Base-by-base conservation (phyloP, 1,140 invertebrate species). In the Aleiodes sp. region DNA sequence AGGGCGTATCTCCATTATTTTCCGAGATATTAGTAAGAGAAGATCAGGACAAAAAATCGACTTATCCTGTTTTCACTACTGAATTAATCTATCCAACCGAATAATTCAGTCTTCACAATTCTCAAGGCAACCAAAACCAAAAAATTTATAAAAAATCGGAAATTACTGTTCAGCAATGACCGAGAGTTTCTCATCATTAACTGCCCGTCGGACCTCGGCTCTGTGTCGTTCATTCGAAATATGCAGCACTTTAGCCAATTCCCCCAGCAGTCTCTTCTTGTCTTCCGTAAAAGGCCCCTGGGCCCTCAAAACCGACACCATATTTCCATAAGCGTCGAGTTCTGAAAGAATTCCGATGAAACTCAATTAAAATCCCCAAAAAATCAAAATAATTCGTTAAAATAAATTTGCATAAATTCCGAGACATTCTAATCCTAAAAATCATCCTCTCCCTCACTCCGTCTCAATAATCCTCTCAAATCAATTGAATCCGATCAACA, bases 211-310 rank as follows among this genome's bases (percentile, higher is more conserved):
- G 75, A 96, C 90, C 88, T 98, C 96, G 70, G 95, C 95, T 75
- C 93, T 91, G 84, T 97, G 95, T 73, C 96, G 89, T 83, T 97
- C 96, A 79, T 92, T 90, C 59, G 94, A 92, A 82, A 98, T 96
- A 85, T 94, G 94, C 74, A 98, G 90, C 80, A 91, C 88, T 78
- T 89, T 89, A 76, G 93, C 91, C 68, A 96, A 85, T 80, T 97
- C 94, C 81, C 92, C 91, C 43, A 98, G 87, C 70, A 96, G 86
- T 82, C 93, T 94, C 82, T 92, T 91, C 88, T 96, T 96, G 72
- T 93, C 92, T 78, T 90, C 91, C 76, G 90, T 94, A 37, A 97
- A 90, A 79, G 92, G 89, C 66, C 96, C 96, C 87, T 97, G 96
- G 78, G 95, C 96, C 86, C 96, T 90, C 82, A 97, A 91, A 71